These are phyloP conservation scores for Thalassophryne amazonica DNA, from an alignment of 2,797 vertebrate species.

Conservation along the genomic window DNA sequence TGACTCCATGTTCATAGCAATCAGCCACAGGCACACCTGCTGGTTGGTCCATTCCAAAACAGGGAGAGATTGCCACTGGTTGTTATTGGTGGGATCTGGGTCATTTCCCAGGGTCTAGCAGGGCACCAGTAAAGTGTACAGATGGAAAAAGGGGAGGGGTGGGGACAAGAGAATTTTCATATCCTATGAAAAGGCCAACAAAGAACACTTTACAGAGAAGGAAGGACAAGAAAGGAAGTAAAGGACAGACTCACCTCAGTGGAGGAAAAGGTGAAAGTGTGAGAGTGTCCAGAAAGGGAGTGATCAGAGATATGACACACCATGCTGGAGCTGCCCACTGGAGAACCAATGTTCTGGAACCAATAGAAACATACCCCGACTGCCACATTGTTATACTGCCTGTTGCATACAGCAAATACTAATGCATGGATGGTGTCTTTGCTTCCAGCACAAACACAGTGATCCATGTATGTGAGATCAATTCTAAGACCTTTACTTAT, in stretches of 20 bases:
- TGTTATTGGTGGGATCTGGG: slow-evolving; percentile 72
- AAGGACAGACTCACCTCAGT: slow-evolving; percentile 85
- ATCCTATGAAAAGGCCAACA: too few relatives aligned
- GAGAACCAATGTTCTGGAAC: slow-evolving; percentile 86
- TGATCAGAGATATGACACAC: slow-evolving; percentile 84
- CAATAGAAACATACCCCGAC: slow-evolving; percentile 50
- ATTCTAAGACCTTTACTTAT: too few relatives aligned
- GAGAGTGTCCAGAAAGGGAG: slow-evolving; percentile 85
- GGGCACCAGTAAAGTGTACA: slow-evolving; percentile 10
- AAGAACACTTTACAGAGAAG: background rate
- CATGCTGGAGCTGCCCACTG: slow-evolving; percentile 82
- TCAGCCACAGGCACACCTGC: slow-evolving; percentile 86
- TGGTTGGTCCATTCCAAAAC: slow-evolving; percentile 84
- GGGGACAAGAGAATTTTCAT: background rate
- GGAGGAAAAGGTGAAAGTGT: slow-evolving; percentile 88
- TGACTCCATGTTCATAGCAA: slow-evolving; percentile 87
- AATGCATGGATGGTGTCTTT: background rate
- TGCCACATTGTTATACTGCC: slow-evolving; percentile 8
- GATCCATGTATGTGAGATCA: too few relatives aligned
- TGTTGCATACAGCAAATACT: background rate
- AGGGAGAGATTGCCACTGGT: slow-evolving; percentile 84
- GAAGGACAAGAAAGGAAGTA: background rate
- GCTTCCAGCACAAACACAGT: too few relatives aligned
- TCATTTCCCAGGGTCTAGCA: slow-evolving; percentile 83
- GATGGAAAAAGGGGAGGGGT: background rate